These are phyloP conservation scores for Amphiprion clarkii DNA, from an alignment of 2,797 vertebrate genomes.

Conservation along the genomic window DNA sequence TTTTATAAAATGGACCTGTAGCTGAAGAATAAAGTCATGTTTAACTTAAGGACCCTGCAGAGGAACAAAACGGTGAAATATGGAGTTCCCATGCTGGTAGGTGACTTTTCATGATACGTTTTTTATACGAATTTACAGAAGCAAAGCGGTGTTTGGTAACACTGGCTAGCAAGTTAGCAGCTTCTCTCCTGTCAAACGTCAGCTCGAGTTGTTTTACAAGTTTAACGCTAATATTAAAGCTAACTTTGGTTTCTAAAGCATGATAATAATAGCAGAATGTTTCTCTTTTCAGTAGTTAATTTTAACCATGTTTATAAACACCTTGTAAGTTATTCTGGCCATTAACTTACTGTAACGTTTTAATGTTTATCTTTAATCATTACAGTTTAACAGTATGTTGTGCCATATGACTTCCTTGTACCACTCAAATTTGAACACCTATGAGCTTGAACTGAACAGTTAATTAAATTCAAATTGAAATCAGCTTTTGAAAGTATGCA, in stretches of 20 bases:
- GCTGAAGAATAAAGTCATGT: slow-evolving; percentile 55
- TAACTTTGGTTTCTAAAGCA: background rate
- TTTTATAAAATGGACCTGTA: slow-evolving; percentile 33
- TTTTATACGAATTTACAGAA: background rate
- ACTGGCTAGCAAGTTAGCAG: background rate
- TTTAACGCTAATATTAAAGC: background rate
- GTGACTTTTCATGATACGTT: slow-evolving; percentile 14
- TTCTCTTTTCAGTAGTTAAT: no score
- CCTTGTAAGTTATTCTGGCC: no score
- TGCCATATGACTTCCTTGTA: background rate
- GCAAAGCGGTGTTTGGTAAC: background rate
- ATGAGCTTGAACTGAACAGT: no score
- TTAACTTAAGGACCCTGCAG: slow-evolving; percentile 59
- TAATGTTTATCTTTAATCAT: no score
- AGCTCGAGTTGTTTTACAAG: background rate
- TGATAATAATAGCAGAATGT: no score
- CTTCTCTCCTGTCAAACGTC: background rate
- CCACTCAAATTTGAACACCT: background rate
- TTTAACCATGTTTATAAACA: background rate
- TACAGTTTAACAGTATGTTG: no score
- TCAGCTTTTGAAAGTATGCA: no score
- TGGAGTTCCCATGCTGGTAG: slow-evolving; percentile 86
- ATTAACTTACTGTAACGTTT: no score
- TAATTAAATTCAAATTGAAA: no score
- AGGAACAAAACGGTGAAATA: slow-evolving; percentile 79